Percentiles rank a stretch among this genome's conserved stretches.
Conservation (phyloP, 2,113 vertebrate species). For the Pelusios castaneus region DNA sequence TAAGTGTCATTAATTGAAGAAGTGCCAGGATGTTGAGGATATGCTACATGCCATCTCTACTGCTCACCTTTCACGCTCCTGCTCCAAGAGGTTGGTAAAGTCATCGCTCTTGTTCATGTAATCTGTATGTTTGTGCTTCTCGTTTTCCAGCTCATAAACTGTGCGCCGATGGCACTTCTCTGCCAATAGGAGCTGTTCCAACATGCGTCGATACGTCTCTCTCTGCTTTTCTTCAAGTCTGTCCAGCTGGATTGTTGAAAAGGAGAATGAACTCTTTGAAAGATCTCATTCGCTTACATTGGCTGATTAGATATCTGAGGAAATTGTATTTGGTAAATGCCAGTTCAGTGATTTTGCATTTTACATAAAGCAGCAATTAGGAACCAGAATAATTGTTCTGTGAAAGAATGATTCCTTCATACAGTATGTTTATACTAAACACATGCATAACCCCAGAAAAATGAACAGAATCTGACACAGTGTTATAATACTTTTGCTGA, state of each 20-base stretch:
- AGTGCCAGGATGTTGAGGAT: neutral
- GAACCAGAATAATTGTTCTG: neutral
- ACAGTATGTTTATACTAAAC: neutral
- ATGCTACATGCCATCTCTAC: neutral
- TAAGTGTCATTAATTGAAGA: neutral
- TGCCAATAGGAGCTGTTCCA: conserved; percentile 95
- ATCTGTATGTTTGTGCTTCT: conserved; percentile 92
- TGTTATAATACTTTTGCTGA: neutral
- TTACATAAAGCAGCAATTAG: conserved; percentile 37
- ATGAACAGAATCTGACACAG: neutral
- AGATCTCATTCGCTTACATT: conserved; percentile 28
- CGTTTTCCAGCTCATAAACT: conserved; percentile 89
- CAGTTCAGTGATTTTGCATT: neutral
- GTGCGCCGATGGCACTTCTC: conserved; percentile 96
- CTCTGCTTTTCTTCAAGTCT: conserved; percentile 93
- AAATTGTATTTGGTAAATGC: conserved; percentile 15
- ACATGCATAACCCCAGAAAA: neutral
- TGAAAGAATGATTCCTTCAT: conserved; percentile 24
- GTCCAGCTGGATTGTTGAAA: conserved; percentile 85
- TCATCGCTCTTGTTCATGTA: conserved; percentile 99
- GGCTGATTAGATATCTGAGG: conserved; percentile 50
- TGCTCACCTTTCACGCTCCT: conserved; percentile 93
- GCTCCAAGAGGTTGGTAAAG: conserved; percentile 97
- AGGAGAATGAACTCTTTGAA: conserved; percentile 29
- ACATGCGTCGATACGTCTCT: conserved; percentile 95